Evolutionary conservation across 1,140 invertebrate genomes (phyloP).

Genomic region (Meloidogyne hapla): DNA sequence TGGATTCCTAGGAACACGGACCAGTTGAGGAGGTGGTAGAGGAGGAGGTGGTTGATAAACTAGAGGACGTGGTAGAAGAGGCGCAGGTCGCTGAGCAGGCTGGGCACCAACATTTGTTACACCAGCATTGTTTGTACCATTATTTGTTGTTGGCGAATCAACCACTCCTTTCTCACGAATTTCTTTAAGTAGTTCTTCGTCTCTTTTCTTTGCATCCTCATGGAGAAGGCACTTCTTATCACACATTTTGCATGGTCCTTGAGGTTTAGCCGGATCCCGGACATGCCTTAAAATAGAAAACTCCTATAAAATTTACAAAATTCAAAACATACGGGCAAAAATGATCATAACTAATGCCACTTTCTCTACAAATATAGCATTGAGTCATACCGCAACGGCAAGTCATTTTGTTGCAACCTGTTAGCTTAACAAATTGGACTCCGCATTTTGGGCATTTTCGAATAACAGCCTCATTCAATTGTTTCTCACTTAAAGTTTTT

Average conservation of each 20-base stretch:
- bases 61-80: neutral
- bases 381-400: conserved; percentile 71
- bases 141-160: neutral
- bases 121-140: neutral
- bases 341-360: conserved; percentile 69
- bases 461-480: conserved; percentile 43
- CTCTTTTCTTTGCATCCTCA: conserved; percentile 32
- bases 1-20: neutral
- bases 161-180: conserved; percentile 19
- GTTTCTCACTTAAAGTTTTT: conserved; percentile 34
- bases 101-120: neutral
- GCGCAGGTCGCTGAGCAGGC: neutral
- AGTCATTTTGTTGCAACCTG: conserved; percentile 75
- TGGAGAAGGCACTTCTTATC: conserved; percentile 35
- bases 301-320: neutral
- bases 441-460: conserved; percentile 71
- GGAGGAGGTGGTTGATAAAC: neutral
- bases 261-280: conserved; percentile 16
- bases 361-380: conserved; percentile 16
- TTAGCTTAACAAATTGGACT: conserved; percentile 70
- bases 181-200: conserved; percentile 28
- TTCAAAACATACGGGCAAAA: conserved; percentile 33
- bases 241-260: conserved; percentile 32
- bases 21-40: neutral
- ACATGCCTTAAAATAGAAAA: conserved; percentile 30